phyloP scores from a whole-genome alignment of 2,113 vertebrate genomes.

The mouse (Mus musculus) region GRCm39 chr16:76471001-76471500 shows the following conservation, averaged over 20 bases:
- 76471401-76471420: neutral
- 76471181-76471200: neutral
- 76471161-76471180: too few species aligned
- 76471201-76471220: neutral
- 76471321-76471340: neutral
- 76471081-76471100: neutral
- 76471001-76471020: conserved; percentile 17
- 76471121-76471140: neutral
- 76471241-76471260: neutral
- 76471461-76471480: neutral
- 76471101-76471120: neutral
- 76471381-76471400: too few species aligned
- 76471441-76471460: neutral
- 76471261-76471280: neutral
- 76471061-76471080: neutral
- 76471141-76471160: neutral
- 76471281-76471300: neutral
- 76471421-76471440: neutral
- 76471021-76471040: neutral
- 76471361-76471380: neutral
- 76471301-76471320: neutral
- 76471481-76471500: neutral
- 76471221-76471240: neutral
- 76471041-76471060: neutral
- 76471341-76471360: neutral